Base-by-base conservation (phyloP, 2,797 vertebrate genomes). In the Mormyrops attenuatus region DNA sequence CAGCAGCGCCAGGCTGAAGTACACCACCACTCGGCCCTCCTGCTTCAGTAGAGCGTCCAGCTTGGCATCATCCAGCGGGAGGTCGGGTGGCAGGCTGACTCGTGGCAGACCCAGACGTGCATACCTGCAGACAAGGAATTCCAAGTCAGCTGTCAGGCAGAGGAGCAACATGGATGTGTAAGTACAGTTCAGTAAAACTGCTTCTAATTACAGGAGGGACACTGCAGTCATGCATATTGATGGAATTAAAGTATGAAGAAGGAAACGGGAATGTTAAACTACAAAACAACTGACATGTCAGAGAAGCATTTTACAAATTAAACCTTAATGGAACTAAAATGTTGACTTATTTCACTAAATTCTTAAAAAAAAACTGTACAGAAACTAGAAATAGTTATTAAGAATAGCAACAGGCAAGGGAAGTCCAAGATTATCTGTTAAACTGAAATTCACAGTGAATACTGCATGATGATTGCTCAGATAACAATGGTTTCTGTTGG, bases 1-100 rank as follows among this genome's bases (percentile, higher is more conserved):
- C 38, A 98, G 94, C 90, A 98, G 94, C 0, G 94, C 93, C 90
- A 99, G 93, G 92, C 96, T 97, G 95, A 97, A 98, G 95, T 97
- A 99, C 0, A 95, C 97, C 90, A 98, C 96, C 90, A 99, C 98
- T 38, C 93, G 93, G 91, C 94, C 94, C 93, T 98, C 96, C 93
- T 97, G 96, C 88, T 92, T 89, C 91, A 97, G 89, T 94, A 98
- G 95, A 89, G 93, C 91, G 89, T 88, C 93, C 63, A 98, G 94
- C 52, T 90, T 1, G 60, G 63, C 9, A 0, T 90, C n/a, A 13
- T 97, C 95, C 93, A 98, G 91, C 0, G 94, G 92, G 1, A 93
- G 5, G 0, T 90, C 92, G 0, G 97, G 92, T 1, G 97, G 95
- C 91, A 99, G 93, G 20, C 97, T 96, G 0, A 97, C 95, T 0